Base-by-base conservation (phyloP, 2,888 invertebrate genomes). In the Pristionchus exspectatus region DNA sequence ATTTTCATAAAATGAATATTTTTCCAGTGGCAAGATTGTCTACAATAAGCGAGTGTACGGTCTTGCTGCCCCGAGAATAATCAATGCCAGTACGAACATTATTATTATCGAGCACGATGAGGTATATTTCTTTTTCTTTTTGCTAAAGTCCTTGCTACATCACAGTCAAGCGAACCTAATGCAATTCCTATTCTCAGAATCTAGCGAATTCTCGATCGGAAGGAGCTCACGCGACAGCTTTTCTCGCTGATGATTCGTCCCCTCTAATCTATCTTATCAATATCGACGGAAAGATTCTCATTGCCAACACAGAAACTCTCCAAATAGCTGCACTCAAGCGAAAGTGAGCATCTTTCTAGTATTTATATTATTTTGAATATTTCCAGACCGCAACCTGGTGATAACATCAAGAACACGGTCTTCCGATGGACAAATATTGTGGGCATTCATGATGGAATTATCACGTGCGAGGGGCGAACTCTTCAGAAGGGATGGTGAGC, bases 401-500 rank as follows among this genome's bases (percentile, higher is more conserved):
- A 74, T 24, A 74, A 30, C 12, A 74, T 74, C 24, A 74, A 74
- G 44, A 50, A 50, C 81, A 81, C 44, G 24, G 81, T 81, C n/a
- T 54, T 81, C 81, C 24, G 50, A 81, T 81, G 81, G 81, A 50
- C 81, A 54, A 54, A 81, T 54, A 81, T 81, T 1, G 81, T 81
- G 10, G 81, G 81, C 54, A 16, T 81, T n/a, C 81, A 81, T 33
- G 50, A 81, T 81, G 81, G 81, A 81, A n/a, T 14, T 9, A 44
- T 81, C 44, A 50, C 81, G 14, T 44, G 38, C 5, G 81, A 81
- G 27, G 81, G 44, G 4, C 50, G 81, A 50, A 81, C 50, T 14
- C 81, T 81, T 1, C 44, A 81, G 50, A 81, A 81, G 54, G 81
- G 81, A 81, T 50, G 50, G 81, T 81, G 27, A 30, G 27, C 10